Evolutionary conservation across 2,113 vertebrate species (phyloP), one percentile per base, ranked within the genome.

Genomic region (Chloroceryle aenea): DNA sequence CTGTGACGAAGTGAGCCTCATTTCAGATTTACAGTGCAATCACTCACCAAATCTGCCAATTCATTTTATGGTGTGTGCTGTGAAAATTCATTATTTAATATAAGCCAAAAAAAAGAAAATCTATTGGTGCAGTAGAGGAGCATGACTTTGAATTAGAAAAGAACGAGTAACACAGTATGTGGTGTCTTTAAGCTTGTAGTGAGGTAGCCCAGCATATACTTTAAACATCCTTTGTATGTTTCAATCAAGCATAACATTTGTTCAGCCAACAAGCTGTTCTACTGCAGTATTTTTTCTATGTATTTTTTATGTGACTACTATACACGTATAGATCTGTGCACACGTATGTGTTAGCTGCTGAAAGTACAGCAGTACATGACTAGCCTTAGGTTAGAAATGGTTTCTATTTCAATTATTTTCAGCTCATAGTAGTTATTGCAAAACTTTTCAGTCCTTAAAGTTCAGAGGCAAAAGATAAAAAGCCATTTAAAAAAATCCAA

Each of bases 51-150:
- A 94, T 32, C 47, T 83, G 94, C 85, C 90, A 93, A 94, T 77
- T 93, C 77, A 81, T 87, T 96, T 96, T 81, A 72, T 75, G 68
- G 83, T 34, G 12, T 86, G 82, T 89, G 68, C 93, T 92, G 92
- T 93, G 95, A 67, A 94, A 91, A 97, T 94, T 85, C 84, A 62
- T 94, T 95, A 95, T 94, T 97, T 94, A 95, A 93, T 88, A 91
- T 45, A 40, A 95, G 48, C 85, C 79, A 89, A 73, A 91, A 89
- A 74, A 72, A 89, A 73, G 88, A 89, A 74, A 72, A 67, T 62
- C 82, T 92, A 69, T 32, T 81, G 80, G 73, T 87, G 72, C 43
- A 74, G 48, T 20, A 80, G 8, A 80, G 55, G 14, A 71, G 61
- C 68, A 75, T 93, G 87, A 85, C 52, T 94, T 82, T 58, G 77